Percentiles rank a stretch among this genome's conserved stretches.
phyloP scores from a whole-genome alignment of 2,113 vertebrate genomes.

The Agapornis roseicollis region DNA sequence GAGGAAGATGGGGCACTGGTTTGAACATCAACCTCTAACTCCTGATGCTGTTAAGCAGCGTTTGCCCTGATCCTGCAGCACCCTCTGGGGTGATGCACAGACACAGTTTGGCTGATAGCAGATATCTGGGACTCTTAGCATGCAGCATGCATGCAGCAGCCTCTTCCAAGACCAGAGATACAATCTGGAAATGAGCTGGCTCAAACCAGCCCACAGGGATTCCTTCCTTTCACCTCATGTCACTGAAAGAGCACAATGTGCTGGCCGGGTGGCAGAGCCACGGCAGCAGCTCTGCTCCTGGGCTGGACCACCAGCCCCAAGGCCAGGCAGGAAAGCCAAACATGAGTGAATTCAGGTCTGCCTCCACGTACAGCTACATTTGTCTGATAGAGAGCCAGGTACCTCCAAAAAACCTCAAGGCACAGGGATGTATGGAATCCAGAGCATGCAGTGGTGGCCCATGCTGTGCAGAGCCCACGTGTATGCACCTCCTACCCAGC shows the following conservation, averaged over 20 bases:
- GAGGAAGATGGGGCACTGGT: not conserved
- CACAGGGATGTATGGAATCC: not conserved
- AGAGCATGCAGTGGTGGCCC: not conserved
- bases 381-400: not conserved
- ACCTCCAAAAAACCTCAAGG: not conserved
- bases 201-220: not conserved
- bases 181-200: not conserved
- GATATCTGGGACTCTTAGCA: not conserved
- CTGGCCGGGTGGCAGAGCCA: not conserved
- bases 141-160: not conserved
- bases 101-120: not conserved
- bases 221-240: not conserved
- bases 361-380: not conserved
- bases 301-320: not conserved
- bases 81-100: not conserved
- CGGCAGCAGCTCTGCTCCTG: not conserved
- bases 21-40: not conserved
- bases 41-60: not conserved
- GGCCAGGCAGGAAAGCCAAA: not conserved
- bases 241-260: not conserved
- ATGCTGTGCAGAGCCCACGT: accelerated
- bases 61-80: not conserved
- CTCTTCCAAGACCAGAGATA: not conserved
- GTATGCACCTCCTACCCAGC: not conserved
- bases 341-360: not conserved